These are phyloP conservation scores for Threskiornis aethiopicus DNA, from an alignment of 2,797 vertebrate genomes.

Conservation along the genomic window DNA sequence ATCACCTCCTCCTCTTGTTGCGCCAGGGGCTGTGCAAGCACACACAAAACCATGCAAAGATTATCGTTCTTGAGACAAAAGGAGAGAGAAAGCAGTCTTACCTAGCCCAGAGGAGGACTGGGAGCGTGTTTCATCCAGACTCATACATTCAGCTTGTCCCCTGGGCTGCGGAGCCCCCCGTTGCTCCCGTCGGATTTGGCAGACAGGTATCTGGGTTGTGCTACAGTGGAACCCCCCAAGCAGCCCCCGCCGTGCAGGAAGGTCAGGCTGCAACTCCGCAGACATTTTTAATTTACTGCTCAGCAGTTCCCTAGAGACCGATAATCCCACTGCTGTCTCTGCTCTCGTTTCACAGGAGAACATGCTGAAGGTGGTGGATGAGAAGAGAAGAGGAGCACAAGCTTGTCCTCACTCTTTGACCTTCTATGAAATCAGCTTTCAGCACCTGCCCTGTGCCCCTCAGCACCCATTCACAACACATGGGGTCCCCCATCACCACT, in stretches of 20 bases:
- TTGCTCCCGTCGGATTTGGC: background rate
- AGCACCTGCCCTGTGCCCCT: background rate
- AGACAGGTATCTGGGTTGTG: background rate
- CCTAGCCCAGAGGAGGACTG: background rate
- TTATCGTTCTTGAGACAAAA: background rate
- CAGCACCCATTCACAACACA: background rate
- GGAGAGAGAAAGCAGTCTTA: background rate
- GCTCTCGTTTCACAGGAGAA: slow-evolving; percentile 37
- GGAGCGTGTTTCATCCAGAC: background rate
- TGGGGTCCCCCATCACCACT: background rate
- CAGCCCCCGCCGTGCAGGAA: background rate
- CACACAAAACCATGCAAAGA: fast-evolving
- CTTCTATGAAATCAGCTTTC: slow-evolving; percentile 24
- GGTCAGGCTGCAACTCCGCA: background rate
- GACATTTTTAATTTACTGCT: slow-evolving; percentile 26
- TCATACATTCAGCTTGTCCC: background rate
- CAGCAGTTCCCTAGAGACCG: background rate
- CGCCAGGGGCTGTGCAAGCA: background rate
- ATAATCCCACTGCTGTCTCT: background rate
- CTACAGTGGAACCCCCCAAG: background rate
- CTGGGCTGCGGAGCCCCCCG: background rate
- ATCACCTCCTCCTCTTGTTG: background rate
- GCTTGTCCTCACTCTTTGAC: background rate
- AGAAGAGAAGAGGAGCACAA: slow-evolving; percentile 33
- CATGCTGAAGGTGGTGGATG: slow-evolving; percentile 25